Evolutionary conservation across 2,113 vertebrate species (phyloP).

Genomic region (Apaloderma vittatum): DNA sequence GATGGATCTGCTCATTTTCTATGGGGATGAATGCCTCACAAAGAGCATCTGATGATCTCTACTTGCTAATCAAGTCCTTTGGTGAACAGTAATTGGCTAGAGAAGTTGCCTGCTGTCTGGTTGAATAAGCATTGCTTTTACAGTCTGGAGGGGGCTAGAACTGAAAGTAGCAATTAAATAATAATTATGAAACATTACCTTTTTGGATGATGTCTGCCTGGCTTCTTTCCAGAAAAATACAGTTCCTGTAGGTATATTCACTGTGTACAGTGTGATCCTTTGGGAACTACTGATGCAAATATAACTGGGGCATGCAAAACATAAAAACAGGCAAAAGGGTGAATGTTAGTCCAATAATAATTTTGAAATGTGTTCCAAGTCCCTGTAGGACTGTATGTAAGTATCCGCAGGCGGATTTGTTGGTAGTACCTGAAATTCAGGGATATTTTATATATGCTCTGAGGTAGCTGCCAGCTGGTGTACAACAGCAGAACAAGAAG

Average conservation of each 20-base stretch:
- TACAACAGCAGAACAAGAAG: background rate
- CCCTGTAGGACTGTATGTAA: background rate
- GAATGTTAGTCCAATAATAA: background rate
- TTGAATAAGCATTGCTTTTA: background rate
- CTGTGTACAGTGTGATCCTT: background rate
- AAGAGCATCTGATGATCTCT: background rate
- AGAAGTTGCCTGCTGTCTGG: background rate
- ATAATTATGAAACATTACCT: background rate
- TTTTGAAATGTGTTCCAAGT: background rate
- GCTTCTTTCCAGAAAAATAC: background rate
- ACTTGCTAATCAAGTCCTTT: background rate
- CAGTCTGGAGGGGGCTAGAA: background rate
- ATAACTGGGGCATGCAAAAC: background rate
- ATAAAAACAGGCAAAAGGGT: background rate
- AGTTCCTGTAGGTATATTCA: background rate
- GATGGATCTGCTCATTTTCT: background rate
- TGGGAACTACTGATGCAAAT: background rate
- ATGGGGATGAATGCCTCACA: background rate
- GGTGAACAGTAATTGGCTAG: background rate
- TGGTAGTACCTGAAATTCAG: background rate
- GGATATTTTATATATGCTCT: background rate
- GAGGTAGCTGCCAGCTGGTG: background rate
- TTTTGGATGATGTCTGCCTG: background rate
- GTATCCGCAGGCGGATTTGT: background rate
- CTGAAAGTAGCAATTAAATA: background rate